phyloP scores from a whole-genome alignment of 1,140 invertebrate genomes.

The Bombus fervidus region DNA sequence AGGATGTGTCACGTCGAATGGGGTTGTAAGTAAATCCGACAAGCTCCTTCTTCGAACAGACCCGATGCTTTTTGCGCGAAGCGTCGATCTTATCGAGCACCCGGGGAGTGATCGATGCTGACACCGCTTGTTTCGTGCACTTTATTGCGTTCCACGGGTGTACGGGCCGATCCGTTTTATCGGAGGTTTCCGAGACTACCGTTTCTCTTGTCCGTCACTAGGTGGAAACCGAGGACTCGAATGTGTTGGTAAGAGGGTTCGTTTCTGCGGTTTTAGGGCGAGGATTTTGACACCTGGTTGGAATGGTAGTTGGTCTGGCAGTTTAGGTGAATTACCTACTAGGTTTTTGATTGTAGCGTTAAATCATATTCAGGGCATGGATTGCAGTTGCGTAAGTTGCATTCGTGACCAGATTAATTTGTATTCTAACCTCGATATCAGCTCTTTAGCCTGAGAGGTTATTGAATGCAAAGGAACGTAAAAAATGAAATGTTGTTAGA shows the following conservation, averaged over 20 bases:
- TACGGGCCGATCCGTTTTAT: neutral
- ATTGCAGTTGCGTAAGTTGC: too few relatives aligned
- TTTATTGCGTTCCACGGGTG: constrained; percentile 2
- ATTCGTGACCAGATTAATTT: too few relatives aligned
- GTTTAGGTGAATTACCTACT: too few relatives aligned
- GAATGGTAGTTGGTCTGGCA: too few relatives aligned
- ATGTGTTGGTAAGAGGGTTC: neutral
- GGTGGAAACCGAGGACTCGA: neutral
- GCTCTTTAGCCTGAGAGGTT: too few relatives aligned
- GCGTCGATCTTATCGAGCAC: neutral
- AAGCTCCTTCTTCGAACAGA: constrained; percentile 1
- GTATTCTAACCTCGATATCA: too few relatives aligned
- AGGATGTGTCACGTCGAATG: neutral
- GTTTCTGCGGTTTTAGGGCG: neutral
- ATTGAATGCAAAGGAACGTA: too few relatives aligned
- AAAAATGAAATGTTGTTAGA: too few relatives aligned
- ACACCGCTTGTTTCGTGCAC: constrained; percentile 1
- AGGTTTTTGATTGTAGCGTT: too few relatives aligned
- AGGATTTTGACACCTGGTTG: neutral
- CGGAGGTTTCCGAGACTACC: neutral
- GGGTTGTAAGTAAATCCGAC: constrained; percentile 39
- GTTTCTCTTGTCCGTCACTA: too few relatives aligned
- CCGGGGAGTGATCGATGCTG: constrained; percentile 17
- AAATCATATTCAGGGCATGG: too few relatives aligned
- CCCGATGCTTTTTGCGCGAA: constrained; percentile 3